Percentiles rank a stretch among this genome's conserved stretches.
Conservation (phyloP, 1,140 invertebrate species). For the Calycopis cecrops region DNA sequence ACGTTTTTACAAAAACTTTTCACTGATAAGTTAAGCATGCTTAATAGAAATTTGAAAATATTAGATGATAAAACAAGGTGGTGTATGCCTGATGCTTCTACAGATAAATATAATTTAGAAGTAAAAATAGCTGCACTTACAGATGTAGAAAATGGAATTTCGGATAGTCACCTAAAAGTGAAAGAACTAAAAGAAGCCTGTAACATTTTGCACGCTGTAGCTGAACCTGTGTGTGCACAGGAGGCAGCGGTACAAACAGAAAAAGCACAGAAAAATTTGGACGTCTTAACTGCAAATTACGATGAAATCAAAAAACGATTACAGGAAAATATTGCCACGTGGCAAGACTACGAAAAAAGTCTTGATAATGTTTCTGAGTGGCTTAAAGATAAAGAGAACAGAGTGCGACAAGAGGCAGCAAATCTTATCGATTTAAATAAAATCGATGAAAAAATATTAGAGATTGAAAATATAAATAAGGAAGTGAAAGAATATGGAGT, state of each 20-base stretch:
- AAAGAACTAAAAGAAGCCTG: slow-evolving; percentile 81
- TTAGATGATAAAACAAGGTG: slow-evolving; percentile 93
- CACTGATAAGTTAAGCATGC: slow-evolving; percentile 87
- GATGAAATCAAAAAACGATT: slow-evolving; percentile 81
- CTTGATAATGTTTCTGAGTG: slow-evolving; percentile 87
- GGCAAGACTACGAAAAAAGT: slow-evolving; percentile 86
- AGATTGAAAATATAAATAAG: slow-evolving; percentile 79
- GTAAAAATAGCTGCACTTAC: slow-evolving; percentile 89
- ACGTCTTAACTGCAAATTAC: slow-evolving; percentile 80
- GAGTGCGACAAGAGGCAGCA: slow-evolving; percentile 83
- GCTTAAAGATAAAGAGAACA: slow-evolving; percentile 91
- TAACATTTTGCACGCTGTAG: slow-evolving; percentile 80
- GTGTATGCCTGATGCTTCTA: slow-evolving; percentile 91
- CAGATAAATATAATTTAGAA: slow-evolving; percentile 94
- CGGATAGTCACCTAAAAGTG: slow-evolving; percentile 80
- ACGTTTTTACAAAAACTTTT: slow-evolving; percentile 92
- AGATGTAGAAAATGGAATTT: slow-evolving; percentile 84
- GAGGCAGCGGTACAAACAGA: slow-evolving; percentile 79
- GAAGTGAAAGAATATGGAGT: slow-evolving; percentile 79
- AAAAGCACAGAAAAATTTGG: slow-evolving; percentile 80
- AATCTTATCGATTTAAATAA: slow-evolving; percentile 81
- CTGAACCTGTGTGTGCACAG: slow-evolving; percentile 80
- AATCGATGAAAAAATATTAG: slow-evolving; percentile 83
- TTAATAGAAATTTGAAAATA: slow-evolving; percentile 86
- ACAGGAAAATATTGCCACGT: slow-evolving; percentile 84